Evolutionary conservation across 2,888 invertebrate species (phyloP), one percentile per base, ranked within the genome.

Genomic region (Hymenopus coronatus): DNA sequence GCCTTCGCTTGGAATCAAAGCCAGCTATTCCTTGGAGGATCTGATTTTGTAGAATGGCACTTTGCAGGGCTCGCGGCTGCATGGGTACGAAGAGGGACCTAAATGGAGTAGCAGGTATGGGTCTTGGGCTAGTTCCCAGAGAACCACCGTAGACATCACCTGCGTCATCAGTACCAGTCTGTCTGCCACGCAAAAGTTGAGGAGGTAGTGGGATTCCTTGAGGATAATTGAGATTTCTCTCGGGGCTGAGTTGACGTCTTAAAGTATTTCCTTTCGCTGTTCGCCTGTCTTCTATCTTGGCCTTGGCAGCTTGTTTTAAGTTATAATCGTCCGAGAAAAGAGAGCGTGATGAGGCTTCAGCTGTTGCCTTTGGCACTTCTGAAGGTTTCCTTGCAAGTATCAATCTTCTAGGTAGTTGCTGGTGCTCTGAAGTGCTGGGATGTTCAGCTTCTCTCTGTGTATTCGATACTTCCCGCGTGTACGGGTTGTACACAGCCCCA

Each of bases 101-200:
- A 85, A 89, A 89, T 8, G 90, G 90, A 27, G 85, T 83, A 20
- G 85, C 83, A n/a, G 90, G 88, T 28, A 90, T 87, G 4, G 89
- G 88, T 20, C 90, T 88, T 3, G 88, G 85, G n/a, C 96, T 95
- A 40, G 96, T 95, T 0, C 96, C 95, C 25, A 95, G 93, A 33
- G 96, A 95, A 81, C 95, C 95, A 70, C 96, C 96, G 91, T 96
- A 96, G 1, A 96, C 95, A 91, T 96, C 96, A 2, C 95, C 94
- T 6, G 95, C 94, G 92, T 96, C 96, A 91, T 96, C 96, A 20
- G 95, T 95, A 28, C 94, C 93, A 0, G 95, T 95, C 30, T 88
- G 89, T 46, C 89, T 89, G 15, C 95, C 92, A 82, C 92, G 94
- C 28, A 94, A 92, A 93, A 95, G 94, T 90, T 95, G 95, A 8